Percentiles rank a stretch among this genome's conserved stretches.
Conservation (phyloP, 2,888 invertebrate genomes). For the Drosophila bunnanda region DNA sequence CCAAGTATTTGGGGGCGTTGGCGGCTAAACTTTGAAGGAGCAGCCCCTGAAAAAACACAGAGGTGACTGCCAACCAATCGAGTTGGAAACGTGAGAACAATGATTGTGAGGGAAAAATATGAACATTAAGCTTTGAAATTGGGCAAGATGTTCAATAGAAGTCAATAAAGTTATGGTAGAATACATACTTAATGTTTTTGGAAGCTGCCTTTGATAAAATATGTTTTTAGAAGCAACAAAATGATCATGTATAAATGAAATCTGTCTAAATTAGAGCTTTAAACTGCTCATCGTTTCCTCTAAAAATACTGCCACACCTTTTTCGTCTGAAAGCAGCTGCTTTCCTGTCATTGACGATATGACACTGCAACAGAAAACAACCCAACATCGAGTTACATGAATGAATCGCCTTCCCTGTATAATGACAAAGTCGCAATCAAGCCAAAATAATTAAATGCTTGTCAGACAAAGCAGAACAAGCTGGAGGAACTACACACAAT, state of each 20-base stretch:
- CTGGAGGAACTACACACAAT: constrained; percentile 15
- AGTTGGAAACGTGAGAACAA: constrained; percentile 51
- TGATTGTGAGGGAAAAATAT: constrained; percentile 24
- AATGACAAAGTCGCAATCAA: constrained; percentile 56
- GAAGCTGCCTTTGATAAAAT: fast-evolving
- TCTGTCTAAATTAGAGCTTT: constrained; percentile 10
- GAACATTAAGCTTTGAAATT: not conserved
- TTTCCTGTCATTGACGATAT: constrained; percentile 69
- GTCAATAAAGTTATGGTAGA: not conserved
- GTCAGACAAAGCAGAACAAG: constrained; percentile 49
- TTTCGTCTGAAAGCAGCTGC: constrained; percentile 57
- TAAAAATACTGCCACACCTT: constrained; percentile 36
- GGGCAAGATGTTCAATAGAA: not conserved
- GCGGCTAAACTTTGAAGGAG: constrained; percentile 72
- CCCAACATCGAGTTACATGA: constrained; percentile 57
- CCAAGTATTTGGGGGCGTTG: constrained; percentile 68
- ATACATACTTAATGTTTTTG: not conserved
- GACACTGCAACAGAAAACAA: constrained; percentile 39
- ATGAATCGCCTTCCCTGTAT: constrained; percentile 55
- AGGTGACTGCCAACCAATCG: constrained; percentile 33
- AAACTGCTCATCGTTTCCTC: not conserved
- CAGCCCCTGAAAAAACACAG: constrained; percentile 32
- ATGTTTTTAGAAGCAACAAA: fast-evolving
- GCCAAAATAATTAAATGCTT: constrained; percentile 79
- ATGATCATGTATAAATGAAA: not conserved